A percentile compares a stretch with the other conserved stretches of the same genome.
phyloP scores from a whole-genome alignment of 2,888 invertebrate genomes.

The Cartodere bifasciata region DNA sequence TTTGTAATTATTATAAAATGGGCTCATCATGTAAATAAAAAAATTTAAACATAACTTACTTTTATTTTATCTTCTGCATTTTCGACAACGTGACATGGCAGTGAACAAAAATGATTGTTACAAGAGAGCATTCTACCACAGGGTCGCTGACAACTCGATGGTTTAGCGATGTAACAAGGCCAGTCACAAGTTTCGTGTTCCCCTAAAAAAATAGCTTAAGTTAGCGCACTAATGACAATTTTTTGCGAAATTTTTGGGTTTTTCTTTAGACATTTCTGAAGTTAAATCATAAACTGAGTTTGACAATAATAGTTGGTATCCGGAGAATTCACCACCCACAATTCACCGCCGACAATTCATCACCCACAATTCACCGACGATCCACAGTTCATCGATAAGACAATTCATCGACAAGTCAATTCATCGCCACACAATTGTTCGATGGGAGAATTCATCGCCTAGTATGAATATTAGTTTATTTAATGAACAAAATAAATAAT shows the following conservation, averaged over 20 bases:
- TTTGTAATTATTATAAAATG: too few relatives aligned
- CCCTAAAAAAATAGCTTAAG: slow-evolving; percentile 33
- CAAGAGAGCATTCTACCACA: slow-evolving; percentile 65
- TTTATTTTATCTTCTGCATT: slow-evolving; percentile 28
- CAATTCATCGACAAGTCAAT: too few relatives aligned
- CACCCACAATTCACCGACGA: too few relatives aligned
- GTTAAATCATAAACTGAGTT: slow-evolving; percentile 1
- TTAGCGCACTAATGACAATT: slow-evolving; percentile 1
- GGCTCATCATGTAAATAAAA: slow-evolving; percentile 2
- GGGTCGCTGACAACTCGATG: slow-evolving; percentile 63
- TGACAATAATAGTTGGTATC: too few relatives aligned
- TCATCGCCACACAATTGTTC: too few relatives aligned
- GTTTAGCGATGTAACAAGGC: slow-evolving; percentile 56
- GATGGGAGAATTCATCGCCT: too few relatives aligned
- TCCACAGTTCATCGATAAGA: too few relatives aligned
- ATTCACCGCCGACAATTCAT: too few relatives aligned
- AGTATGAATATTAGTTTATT: too few relatives aligned
- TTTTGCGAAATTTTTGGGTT: too few relatives aligned
- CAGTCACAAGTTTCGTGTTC: slow-evolving; percentile 55
- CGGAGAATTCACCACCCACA: too few relatives aligned
- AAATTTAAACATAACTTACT: slow-evolving; percentile 19
- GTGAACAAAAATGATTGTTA: slow-evolving; percentile 62
- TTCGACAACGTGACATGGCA: slow-evolving; percentile 58
- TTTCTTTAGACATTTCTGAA: slow-evolving; percentile 1
- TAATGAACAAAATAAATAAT: too few relatives aligned